Conservation (phyloP, 2,888 invertebrate species). For the Cephus pulcher region DNA sequence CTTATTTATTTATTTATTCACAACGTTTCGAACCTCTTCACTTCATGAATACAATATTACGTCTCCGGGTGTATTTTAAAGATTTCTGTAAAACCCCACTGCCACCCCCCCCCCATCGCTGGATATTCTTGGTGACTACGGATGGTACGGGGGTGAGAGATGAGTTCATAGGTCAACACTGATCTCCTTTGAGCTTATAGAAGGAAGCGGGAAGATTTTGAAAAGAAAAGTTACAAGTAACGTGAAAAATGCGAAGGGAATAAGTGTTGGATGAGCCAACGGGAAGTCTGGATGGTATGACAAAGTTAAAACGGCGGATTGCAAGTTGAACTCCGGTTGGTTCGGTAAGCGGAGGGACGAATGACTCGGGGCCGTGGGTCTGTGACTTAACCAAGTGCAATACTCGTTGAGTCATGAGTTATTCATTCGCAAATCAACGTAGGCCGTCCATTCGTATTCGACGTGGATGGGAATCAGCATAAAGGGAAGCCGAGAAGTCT, state of each 20-base stretch:
- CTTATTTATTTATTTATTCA: slow-evolving; percentile 55
- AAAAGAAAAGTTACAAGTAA: not conserved
- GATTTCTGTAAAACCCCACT: slow-evolving; percentile 12
- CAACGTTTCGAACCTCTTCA: slow-evolving; percentile 48
- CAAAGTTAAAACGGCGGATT: not conserved
- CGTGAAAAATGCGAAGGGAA: not conserved
- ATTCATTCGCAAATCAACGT: not conserved
- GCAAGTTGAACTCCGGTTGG: not conserved
- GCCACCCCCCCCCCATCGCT: not conserved
- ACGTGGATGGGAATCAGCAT: not conserved
- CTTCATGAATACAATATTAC: slow-evolving; percentile 55
- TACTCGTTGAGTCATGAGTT: not conserved
- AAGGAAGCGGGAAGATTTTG: not conserved
- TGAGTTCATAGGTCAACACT: not conserved
- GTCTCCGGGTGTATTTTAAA: slow-evolving; percentile 21
- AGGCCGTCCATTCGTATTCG: not conserved
- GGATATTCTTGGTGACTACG: not conserved
- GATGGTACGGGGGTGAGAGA: not conserved
- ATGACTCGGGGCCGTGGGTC: not conserved
- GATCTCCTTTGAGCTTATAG: not conserved
- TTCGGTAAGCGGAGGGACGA: not conserved
- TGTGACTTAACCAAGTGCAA: not conserved
- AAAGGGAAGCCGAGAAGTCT: not conserved
- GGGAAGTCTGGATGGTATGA: not conserved
- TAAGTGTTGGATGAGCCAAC: not conserved